Percentiles rank a stretch among this genome's conserved stretches.
Evolutionary conservation across 2,888 invertebrate genomes (phyloP).

Genomic region (Campopleginae sp.): DNA sequence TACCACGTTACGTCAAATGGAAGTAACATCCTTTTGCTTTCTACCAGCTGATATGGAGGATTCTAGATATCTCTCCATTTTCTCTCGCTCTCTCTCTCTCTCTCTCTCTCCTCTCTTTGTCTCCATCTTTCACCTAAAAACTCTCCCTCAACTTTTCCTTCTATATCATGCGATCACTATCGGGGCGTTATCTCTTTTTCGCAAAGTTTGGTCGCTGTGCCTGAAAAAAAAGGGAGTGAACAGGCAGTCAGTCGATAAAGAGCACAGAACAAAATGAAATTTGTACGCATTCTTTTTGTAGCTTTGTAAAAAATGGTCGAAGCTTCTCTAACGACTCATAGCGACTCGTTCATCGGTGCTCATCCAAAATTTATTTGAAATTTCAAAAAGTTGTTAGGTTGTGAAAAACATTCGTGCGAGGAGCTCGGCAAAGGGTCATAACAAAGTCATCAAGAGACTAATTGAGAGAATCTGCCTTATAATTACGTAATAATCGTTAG

Average conservation of each 20-base stretch:
- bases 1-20: not conserved
- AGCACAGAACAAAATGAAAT: conserved; percentile 19
- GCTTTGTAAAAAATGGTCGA: not conserved
- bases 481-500: not conserved
- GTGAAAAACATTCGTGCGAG: not conserved
- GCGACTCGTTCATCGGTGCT: not conserved
- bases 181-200: conserved; percentile 53
- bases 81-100: conserved; percentile 9
- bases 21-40: conserved; percentile 15
- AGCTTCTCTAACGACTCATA: not conserved
- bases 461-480: not conserved
- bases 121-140: conserved; percentile 29
- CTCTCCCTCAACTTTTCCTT: conserved; percentile 31
- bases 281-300: conserved; percentile 8
- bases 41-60: conserved; percentile 9
- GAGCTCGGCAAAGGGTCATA: not conserved
- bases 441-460: not conserved
- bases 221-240: conserved; percentile 55
- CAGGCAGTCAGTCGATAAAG: conserved; percentile 44
- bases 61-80: conserved; percentile 45
- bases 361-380: not conserved
- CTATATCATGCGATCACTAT: conserved; percentile 56
- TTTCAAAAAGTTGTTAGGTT: not conserved
- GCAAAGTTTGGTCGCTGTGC: conserved; percentile 57
- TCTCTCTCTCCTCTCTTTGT: not conserved